A percentile compares a stretch with the other conserved stretches of the same genome.
These are phyloP conservation scores for Conus ventricosus DNA, from an alignment of 1,140 invertebrate genomes.

Conservation along the genomic window DNA sequence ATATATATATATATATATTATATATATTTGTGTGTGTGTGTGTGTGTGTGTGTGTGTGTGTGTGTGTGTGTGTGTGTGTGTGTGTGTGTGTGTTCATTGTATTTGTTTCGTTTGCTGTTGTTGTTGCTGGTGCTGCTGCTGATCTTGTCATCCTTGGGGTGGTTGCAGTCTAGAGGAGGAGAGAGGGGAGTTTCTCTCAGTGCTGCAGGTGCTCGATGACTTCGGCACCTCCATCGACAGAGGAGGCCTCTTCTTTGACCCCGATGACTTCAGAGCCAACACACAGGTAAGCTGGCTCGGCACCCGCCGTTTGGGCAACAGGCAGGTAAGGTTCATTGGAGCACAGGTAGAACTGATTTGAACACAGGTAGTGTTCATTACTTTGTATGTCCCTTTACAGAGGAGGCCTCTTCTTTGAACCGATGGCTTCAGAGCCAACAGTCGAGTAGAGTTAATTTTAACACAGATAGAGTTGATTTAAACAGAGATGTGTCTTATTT, in stretches of 20 bases:
- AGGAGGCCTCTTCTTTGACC: constrained; percentile 53
- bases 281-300: constrained; percentile 41
- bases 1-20: no score
- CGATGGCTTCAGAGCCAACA: no score
- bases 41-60: neutral
- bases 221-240: constrained; percentile 43
- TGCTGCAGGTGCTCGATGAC: constrained; percentile 48
- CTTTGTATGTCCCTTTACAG: no score
- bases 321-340: no score
- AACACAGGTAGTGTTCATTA: no score
- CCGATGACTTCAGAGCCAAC: constrained; percentile 53
- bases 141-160: neutral
- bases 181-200: constrained; percentile 49
- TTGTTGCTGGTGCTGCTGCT: neutral
- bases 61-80: neutral
- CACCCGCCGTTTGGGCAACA: no score
- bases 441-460: no score
- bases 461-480: no score
- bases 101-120: neutral
- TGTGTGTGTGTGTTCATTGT: neutral
- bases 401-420: no score
- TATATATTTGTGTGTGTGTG: neutral
- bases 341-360: no score
- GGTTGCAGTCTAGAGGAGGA: constrained; percentile 44
- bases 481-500: no score